Base-by-base conservation (phyloP, 1,140 invertebrate species). In the Zaprionus africanus region DNA sequence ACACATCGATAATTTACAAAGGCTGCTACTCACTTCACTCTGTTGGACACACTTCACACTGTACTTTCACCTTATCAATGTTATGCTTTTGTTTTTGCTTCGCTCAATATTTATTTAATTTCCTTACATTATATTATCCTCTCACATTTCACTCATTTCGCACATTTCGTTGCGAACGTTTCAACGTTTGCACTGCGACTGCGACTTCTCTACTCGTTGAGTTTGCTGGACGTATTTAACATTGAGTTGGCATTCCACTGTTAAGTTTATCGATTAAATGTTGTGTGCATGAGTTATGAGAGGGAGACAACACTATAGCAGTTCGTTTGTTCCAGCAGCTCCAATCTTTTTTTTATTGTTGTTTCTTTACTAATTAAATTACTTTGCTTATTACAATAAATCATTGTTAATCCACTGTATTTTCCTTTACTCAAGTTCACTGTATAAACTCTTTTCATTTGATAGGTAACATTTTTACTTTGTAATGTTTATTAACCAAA, bases 261-360 rank as follows among this genome's bases (percentile, higher is more conserved):
- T 79, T 82, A 79, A 53, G 73, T 70, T 79, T 87, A 86, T 86
- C 82, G 82, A 86, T 86, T 86, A 36, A 51, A 53, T 57, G 57
- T 49, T 59, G 58, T 62, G 58, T 13, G 41, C 59, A 38, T 49
- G 66, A 59, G 43, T 60, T 54, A 76, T 72, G 77, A 46, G 60
- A 86, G 69, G 24, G 68, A 63, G 71, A 82, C 5, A 15, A 49
- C 59, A 36, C 54, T 54, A 62, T 11, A 12, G 43, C 46, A 56
- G 59, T 54, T 53, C 36, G 53, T 56, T 41, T 46, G 46, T 46
- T 78, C 53, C 60, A 31, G 19, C 12, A 64, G 36, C 24, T 65
- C 11, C 17, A 17, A 36, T 63, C 26, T 60, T 49, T 43, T 43
- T 58, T 34, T 59, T 59, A 31, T 53, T 53, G 53, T 49, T 22